Conservation (phyloP, 2,888 invertebrate species). For the Quadroppia sp. region DNA sequence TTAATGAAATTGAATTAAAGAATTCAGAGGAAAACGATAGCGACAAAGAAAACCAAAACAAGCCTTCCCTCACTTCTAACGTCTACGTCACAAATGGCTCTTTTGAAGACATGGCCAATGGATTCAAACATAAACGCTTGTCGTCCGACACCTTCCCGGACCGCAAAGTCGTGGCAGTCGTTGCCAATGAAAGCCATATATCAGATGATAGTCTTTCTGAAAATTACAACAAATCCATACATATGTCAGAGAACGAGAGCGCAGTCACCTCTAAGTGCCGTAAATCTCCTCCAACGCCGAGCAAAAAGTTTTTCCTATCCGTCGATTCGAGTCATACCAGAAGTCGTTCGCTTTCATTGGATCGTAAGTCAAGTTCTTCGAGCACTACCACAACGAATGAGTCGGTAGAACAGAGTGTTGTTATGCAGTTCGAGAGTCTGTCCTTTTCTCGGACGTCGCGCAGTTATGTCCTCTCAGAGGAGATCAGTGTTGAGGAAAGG, state of each 20-base stretch:
- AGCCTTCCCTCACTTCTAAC: not conserved
- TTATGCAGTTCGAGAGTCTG: slow-evolving; percentile 11
- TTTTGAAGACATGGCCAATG: not conserved
- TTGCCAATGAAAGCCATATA: not conserved
- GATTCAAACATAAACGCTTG: slow-evolving; percentile 34
- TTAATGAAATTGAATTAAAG: not conserved
- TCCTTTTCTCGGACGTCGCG: not conserved
- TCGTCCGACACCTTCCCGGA: slow-evolving; percentile 36
- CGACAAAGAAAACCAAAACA: slow-evolving; percentile 32
- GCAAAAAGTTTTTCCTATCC: slow-evolving; percentile 37
- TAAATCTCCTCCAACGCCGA: slow-evolving; percentile 35
- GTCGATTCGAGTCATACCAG: slow-evolving; percentile 27
- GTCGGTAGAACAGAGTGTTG: slow-evolving; percentile 1
- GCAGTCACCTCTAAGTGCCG: not conserved
- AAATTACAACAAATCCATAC: not conserved
- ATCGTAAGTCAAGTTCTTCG: slow-evolving; percentile 20
- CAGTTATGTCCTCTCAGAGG: slow-evolving; percentile 43
- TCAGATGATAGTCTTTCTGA: not conserved
- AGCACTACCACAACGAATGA: not conserved
- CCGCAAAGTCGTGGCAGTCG: slow-evolving; percentile 9
- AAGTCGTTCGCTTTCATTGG: slow-evolving; percentile 40
- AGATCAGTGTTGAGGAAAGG: slow-evolving; percentile 45
- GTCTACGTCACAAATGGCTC: not conserved
- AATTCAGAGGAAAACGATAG: slow-evolving; percentile 6
- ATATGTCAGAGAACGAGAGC: not conserved